Base-by-base conservation (phyloP, 2,797 vertebrate species). In the Sebastes baramenuke region DNA sequence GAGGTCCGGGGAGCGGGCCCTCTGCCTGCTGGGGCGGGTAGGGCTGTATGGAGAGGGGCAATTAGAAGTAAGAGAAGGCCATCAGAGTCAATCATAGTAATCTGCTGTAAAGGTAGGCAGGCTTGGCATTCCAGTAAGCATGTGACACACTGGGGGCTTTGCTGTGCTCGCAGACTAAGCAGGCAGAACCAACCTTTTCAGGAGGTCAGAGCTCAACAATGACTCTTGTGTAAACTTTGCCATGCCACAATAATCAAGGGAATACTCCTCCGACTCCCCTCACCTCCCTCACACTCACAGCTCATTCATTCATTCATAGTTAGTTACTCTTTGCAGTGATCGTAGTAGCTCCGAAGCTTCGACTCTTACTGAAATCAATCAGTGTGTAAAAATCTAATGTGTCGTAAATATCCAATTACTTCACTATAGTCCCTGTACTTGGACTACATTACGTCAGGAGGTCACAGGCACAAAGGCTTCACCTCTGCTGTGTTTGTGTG, bases 401-500 rank as follows among this genome's bases (percentile, higher is more conserved):
- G 34, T 46, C 2, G 42, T 70, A 36, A 74, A 83, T 38, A 29
- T 77, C 64, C 72, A 25, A n/a, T 82, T 54, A 76, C 67, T 56
- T 56, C 75, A 36, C 67, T 25, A 38, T 38, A 8, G 55, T 78
- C 56, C 72, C 70, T 38, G 68, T 75, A 61, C 80, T 87, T 77
- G 78, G 73, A 68, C 84, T 67, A 54, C 70, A 85, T 92, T 91
- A 91, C 81, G 92, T 94, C 89, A 92, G 88, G 91, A 91, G 88
- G 91, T 94, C 82, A 92, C 84, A 85, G 82, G 91, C 91, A 87
- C 89, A 90, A 90, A 90, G 94, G 94, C 92, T 86, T 86, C 87
- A 88, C 88, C 91, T 93, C 90, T 92, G 95, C 85, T 94, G 90
- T 95, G 93, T 96, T 96, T 96, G 95, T 96, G 94, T 97, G 96